Evolutionary conservation across 2,797 vertebrate genomes (phyloP), one percentile per base, ranked within the genome.

Genomic region (Falco cherrug): DNA sequence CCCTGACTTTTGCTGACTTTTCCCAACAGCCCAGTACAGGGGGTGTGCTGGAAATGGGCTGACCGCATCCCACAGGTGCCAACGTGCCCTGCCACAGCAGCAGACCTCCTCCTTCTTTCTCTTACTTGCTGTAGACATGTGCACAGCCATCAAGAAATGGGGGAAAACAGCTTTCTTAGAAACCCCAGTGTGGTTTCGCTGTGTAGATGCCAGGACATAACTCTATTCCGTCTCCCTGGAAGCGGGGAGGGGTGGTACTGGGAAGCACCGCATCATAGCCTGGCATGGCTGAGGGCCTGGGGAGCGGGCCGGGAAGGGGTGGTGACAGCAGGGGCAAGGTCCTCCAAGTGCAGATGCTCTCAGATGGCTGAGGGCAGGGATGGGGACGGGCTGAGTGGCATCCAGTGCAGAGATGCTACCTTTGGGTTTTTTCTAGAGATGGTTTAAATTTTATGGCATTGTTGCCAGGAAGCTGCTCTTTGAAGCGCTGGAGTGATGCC

Each of bases 181-280:
- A 86, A 84, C 24, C 33, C 1, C 0, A 56, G 18, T 0, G 1
- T 60, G n/a, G 7, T 45, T 81, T 60, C 50, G 61, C 56, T 64
- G n/a, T 24, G 26, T 43, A 64, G 45, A 26, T 70, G 31, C 31
- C 56, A 86, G 19, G 25, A 24, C 57, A 15, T 47, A 8, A 18
- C 57, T 75, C 57, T 84, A 0, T 10, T 21, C 18, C 11, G 0
- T n/a, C 18, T 53, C 20, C 25, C 26, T 54, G 43, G 54, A 83
- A 50, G 0, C 57, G 73, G 61, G 25, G 31, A 47, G 41, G 33
- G 20, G 14, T 2, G 0, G 51, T 5, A 24, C n/a, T 63, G 31
- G 47, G 67, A 79, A 74, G 29, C 48, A 63, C 25, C 28, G 11
- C 9, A 35, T 50, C 2, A 1, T 15, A 64, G 53, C 69, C 47